Evolutionary conservation across 2,797 vertebrate species (phyloP).

Genomic region (Austrolebias charrua): DNA sequence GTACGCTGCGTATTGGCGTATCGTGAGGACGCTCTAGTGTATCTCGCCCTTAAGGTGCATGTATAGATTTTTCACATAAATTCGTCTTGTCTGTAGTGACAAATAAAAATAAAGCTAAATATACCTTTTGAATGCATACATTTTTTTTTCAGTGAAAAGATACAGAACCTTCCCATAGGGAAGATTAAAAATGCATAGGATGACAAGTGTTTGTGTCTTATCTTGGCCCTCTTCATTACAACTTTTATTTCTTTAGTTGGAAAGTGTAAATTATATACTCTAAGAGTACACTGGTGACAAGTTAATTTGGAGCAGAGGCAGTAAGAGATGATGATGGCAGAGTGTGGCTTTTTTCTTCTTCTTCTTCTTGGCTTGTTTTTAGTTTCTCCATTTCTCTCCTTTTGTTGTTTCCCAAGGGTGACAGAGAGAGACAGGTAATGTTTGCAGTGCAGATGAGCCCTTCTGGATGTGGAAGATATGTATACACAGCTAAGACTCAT

Average conservation of each 20-base stretch:
- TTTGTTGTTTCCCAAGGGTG: conserved; percentile 47
- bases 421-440: conserved; percentile 70
- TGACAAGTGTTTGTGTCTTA: conserved; percentile 70
- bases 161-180: conserved; percentile 51
- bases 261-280: conserved; percentile 61
- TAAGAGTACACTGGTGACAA: conserved; percentile 52
- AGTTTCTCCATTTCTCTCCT: conserved; percentile 36
- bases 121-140: conserved; percentile 33
- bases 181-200: conserved; percentile 75
- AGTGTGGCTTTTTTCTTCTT: conserved; percentile 41
- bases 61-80: neutral
- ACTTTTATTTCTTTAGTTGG: conserved; percentile 65
- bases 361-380: conserved; percentile 33
- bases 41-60: too few relatives aligned
- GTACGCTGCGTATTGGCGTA: too few relatives aligned
- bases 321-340: conserved; percentile 31
- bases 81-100: conserved; percentile 15
- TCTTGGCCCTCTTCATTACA: conserved; percentile 57
- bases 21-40: too few relatives aligned
- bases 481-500: conserved; percentile 65
- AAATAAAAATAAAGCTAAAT: conserved; percentile 24
- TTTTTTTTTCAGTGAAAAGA: conserved; percentile 36
- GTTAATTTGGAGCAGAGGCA: conserved; percentile 56
- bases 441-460: conserved; percentile 73
- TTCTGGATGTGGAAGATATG: conserved; percentile 69